Evolutionary conservation across 2,797 vertebrate species (phyloP).

Genomic region (Sebastes iracundus): DNA sequence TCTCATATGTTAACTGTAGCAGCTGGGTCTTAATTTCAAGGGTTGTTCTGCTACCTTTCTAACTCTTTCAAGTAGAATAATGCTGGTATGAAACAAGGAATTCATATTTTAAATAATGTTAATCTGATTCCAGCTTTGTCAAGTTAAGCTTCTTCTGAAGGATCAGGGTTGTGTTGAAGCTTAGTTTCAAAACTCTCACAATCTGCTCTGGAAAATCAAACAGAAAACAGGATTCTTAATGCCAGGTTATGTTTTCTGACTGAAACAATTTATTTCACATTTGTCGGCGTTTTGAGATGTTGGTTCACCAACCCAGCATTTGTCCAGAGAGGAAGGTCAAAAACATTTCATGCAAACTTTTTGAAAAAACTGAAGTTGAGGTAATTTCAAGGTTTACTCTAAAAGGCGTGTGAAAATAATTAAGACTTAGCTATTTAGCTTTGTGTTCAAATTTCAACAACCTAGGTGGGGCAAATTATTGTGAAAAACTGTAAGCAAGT

Average conservation of each 20-base stretch:
- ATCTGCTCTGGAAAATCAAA: constrained; percentile 7
- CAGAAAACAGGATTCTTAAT: neutral
- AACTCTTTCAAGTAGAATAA: neutral
- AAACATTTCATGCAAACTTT: neutral
- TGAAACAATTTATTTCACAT: neutral
- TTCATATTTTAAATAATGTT: constrained; percentile 13
- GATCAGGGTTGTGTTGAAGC: constrained; percentile 24
- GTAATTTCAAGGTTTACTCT: neutral
- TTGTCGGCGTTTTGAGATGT: neutral
- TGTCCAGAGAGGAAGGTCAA: neutral
- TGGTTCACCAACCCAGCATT: neutral
- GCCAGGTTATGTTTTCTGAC: neutral
- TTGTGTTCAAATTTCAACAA: neutral
- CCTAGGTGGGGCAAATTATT: neutral
- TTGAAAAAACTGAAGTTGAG: neutral
- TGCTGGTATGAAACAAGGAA: constrained; percentile 17
- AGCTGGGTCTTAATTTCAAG: neutral
- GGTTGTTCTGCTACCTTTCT: neutral
- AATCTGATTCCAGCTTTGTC: constrained; percentile 35
- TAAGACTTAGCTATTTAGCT: neutral
- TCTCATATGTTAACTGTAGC: neutral
- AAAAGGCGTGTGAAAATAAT: neutral
- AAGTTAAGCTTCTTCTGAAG: constrained; percentile 30
- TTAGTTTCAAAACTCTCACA: constrained; percentile 35
- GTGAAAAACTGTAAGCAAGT: neutral